Conservation (phyloP, 2,888 invertebrate genomes). For the Danaus chrysippus region DNA sequence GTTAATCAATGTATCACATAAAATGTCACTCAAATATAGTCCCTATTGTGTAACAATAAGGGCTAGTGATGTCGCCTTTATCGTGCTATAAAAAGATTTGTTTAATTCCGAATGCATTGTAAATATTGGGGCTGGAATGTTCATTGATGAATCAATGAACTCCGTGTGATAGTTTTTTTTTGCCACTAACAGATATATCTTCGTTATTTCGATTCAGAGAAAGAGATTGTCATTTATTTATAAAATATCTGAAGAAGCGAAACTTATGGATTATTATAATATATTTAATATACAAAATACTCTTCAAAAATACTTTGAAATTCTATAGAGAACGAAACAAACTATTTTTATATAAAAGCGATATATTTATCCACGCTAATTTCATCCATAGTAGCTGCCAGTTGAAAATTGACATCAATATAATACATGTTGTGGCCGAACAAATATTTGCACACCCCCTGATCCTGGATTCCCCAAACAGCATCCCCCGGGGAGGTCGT, state of each 20-base stretch:
- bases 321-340: no score
- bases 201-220: not conserved
- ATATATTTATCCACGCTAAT: no score
- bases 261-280: no score
- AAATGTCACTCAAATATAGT: slow-evolving; percentile 6
- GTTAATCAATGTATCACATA: not conserved
- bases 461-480: not conserved
- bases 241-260: no score
- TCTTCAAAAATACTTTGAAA: no score
- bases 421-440: slow-evolving; percentile 15
- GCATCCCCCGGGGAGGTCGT: slow-evolving; percentile 41
- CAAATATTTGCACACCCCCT: slow-evolving; percentile 20
- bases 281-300: no score
- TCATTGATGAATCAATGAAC: slow-evolving; percentile 25
- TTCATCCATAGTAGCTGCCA: no score
- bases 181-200: not conserved
- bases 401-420: not conserved
- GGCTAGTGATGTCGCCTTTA: slow-evolving; percentile 9
- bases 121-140: slow-evolving; percentile 27
- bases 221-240: no score
- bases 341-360: no score
- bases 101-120: slow-evolving; percentile 27
- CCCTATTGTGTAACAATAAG: slow-evolving; percentile 13
- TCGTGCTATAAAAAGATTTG: slow-evolving; percentile 33
- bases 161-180: slow-evolving; percentile 28